Evolutionary conservation across 2,113 vertebrate species (phyloP).

Genomic region (Thamnaconus septentrionalis): DNA sequence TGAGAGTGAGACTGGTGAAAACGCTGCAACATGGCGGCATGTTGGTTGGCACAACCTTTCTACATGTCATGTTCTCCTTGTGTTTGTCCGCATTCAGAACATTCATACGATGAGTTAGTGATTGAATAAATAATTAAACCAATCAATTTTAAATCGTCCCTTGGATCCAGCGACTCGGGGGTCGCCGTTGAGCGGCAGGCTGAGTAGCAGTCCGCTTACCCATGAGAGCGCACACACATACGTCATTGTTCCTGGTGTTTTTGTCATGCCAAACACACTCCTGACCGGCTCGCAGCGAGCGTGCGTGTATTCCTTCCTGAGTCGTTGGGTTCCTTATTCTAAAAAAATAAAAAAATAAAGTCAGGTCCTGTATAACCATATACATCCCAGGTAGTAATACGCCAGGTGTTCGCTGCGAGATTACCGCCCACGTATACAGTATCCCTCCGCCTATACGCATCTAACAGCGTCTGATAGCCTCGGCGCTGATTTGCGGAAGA

Average conservation of each 20-base stretch:
- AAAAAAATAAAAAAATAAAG: background rate
- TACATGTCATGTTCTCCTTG: no score
- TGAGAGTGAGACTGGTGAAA: no score
- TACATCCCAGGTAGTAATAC: conserved; percentile 10
- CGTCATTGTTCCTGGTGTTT: conserved; percentile 53
- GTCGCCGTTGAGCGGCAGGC: no score
- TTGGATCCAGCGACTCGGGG: no score
- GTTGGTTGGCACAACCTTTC: no score
- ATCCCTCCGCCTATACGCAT: conserved; percentile 1
- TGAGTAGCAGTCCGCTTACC: conserved; percentile 53
- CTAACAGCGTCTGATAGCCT: conserved; percentile 17
- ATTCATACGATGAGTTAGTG: no score
- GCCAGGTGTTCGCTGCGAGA: background rate
- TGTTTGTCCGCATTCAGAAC: no score
- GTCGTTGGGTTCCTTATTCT: background rate
- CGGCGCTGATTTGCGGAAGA: conserved; percentile 4
- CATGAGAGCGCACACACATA: conserved; percentile 52
- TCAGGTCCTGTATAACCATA: background rate
- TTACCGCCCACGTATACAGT: conserved; percentile 4
- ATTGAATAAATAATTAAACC: no score
- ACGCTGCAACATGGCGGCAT: no score
- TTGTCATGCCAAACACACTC: conserved; percentile 69
- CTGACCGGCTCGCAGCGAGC: conserved; percentile 9
- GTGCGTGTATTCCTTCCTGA: background rate
- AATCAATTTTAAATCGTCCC: no score